These are phyloP conservation scores for Saimiri boliviensis DNA, from an alignment of 2,113 vertebrate species.

Conservation along the genomic window DNA sequence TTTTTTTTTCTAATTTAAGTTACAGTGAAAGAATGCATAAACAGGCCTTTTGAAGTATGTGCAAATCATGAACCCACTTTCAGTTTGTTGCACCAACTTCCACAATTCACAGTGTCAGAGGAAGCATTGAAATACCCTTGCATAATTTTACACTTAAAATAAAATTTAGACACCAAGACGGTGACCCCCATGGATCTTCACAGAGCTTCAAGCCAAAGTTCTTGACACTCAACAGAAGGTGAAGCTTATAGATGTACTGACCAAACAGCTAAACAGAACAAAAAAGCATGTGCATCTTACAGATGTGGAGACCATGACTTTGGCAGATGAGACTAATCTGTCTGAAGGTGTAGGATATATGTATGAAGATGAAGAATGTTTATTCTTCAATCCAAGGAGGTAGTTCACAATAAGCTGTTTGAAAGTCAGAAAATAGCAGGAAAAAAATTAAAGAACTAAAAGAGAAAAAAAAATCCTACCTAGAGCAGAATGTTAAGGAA, in stretches of 20 bases:
- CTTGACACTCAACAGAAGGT: neutral
- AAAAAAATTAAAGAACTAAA: slow-evolving; percentile 73
- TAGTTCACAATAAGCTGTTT: neutral
- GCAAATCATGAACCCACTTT: neutral
- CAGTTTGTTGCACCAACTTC: neutral
- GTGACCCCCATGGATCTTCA: neutral
- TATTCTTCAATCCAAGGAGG: neutral
- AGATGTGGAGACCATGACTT: neutral
- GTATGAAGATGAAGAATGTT: neutral
- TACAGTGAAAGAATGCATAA: neutral
- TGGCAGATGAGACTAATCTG: neutral
- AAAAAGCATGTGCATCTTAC: neutral
- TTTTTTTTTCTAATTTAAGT: neutral
- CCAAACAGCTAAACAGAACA: neutral
- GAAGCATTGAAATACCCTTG: neutral
- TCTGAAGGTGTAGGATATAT: neutral
- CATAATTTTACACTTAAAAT: neutral
- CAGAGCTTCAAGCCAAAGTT: neutral
- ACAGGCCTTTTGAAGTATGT: neutral
- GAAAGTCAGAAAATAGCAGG: neutral
- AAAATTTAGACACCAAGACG: neutral
- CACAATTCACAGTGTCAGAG: neutral
- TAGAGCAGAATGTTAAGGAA: slow-evolving; percentile 96
- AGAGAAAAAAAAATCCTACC: slow-evolving; percentile 96
- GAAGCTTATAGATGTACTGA: neutral